Evolutionary conservation across 2,113 vertebrate genomes (phyloP), one percentile per base, ranked within the genome.

Genomic region (Amia ocellicauda): DNA sequence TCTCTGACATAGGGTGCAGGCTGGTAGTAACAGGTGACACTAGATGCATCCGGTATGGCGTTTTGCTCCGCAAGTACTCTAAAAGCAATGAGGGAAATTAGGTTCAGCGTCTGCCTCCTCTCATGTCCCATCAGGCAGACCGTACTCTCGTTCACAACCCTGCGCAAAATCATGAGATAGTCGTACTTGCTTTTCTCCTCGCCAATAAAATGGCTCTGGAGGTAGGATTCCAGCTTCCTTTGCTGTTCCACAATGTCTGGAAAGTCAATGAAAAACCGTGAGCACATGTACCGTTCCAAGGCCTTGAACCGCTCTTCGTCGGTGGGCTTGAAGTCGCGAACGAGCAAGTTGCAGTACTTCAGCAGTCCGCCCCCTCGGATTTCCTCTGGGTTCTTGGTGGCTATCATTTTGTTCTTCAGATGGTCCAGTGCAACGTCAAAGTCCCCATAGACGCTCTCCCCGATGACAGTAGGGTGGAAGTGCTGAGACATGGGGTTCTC

Each of bases 61-160:
- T 96, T 98, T 74, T 98, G 95, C 53, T 99, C 95, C 0, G 93
- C 95, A 67, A 98, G 86, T 40, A 98, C 96, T 0, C 88, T 78
- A 79, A 99, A 81, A 0, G 95, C 96, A 51, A 96, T 86, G 53
- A 97, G 85, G 0, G 95, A 97, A 78, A 99, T 96, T 73, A 99
- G 88, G 77, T 95, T 93, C 54, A 99, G 92, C 0, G 96, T 99
- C 85, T 98, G 97, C 41, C 94, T 87, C 14, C 95, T 87, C 67
- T 99, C 97, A 0, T 99, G 95, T 24, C 95, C 95, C 97, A 99
- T 99, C 59, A 99, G 94, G 74, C 97, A 99, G 70, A 99, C 97
- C 0, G 97, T 99, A 87, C 97, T 99, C 86, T 99, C 94, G 1
- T 99, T 97, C 54, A 99, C 94, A 31, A 99, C 97, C 49, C 82